Percentiles rank a stretch among this genome's conserved stretches.
Evolutionary conservation across 2,888 invertebrate species (phyloP).

Genomic region (Lepidochrysops patricia): DNA sequence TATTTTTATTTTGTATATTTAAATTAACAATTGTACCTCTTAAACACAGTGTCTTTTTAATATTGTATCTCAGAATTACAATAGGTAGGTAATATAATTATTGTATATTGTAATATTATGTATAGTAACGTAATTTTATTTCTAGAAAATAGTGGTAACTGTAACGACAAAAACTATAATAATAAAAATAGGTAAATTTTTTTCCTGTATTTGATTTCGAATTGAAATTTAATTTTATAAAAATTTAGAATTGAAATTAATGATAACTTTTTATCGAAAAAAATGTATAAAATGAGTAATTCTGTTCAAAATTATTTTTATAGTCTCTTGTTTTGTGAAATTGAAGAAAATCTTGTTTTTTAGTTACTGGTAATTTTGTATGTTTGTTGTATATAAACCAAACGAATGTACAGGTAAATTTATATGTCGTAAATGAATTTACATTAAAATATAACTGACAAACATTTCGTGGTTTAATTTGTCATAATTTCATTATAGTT

Average conservation of each 20-base stretch:
- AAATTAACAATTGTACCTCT: not conserved
- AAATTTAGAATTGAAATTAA: no score
- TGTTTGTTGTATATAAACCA: conserved; percentile 19
- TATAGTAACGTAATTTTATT: not conserved
- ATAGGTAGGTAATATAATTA: not conserved
- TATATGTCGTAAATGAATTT: conserved; percentile 61
- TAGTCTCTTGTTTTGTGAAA: no score
- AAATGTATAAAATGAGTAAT: no score
- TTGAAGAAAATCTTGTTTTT: no score
- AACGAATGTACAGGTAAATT: conserved; percentile 53
- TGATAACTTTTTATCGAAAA: no score
- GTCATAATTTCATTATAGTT: not conserved
- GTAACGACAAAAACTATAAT: not conserved
- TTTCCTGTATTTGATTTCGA: not conserved
- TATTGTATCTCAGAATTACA: not conserved
- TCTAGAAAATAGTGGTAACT: not conserved
- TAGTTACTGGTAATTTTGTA: not conserved
- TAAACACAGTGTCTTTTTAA: not conserved
- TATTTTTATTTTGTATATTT: not conserved
- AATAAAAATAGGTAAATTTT: not conserved
- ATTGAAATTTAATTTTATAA: not conserved
- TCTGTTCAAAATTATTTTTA: no score
- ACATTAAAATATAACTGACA: conserved; percentile 42
- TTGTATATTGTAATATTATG: not conserved
- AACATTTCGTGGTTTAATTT: conserved; percentile 4